phyloP scores from a whole-genome alignment of 1,140 invertebrate species.

The Zaprionus ornatus region DNA sequence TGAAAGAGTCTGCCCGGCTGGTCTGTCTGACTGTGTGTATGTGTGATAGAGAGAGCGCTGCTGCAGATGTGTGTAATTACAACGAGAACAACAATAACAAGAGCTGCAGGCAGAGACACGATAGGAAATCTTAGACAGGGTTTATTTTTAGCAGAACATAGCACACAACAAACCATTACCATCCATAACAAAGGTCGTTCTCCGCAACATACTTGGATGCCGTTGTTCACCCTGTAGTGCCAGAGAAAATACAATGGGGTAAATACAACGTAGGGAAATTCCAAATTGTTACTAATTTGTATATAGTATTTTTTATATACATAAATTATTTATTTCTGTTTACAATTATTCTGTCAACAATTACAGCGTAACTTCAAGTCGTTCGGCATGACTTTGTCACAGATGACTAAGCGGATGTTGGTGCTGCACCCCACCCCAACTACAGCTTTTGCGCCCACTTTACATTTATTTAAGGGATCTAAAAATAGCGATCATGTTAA shows the following conservation, averaged over 20 bases:
- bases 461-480: slow-evolving; percentile 29
- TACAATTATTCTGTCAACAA: background rate
- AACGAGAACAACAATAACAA: slow-evolving; percentile 56
- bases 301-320: background rate
- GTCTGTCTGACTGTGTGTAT: background rate
- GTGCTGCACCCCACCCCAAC: slow-evolving; percentile 5
- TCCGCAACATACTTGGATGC: slow-evolving; percentile 39
- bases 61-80: slow-evolving; percentile 60
- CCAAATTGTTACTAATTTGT: background rate
- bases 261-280: background rate
- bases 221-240: slow-evolving; percentile 8
- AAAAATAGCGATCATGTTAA: slow-evolving; percentile 55
- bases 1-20: slow-evolving; percentile 5
- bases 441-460: slow-evolving; percentile 47
- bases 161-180: slow-evolving; percentile 44
- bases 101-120: slow-evolving; percentile 37
- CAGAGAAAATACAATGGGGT: background rate
- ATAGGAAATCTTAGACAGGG: slow-evolving; percentile 73
- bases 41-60: background rate
- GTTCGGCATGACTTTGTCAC: background rate
- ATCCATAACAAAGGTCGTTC: slow-evolving; percentile 75
- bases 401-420: slow-evolving; percentile 42
- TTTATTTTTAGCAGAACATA: slow-evolving; percentile 82
- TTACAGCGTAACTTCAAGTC: background rate
- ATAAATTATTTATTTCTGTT: background rate